A percentile compares a stretch with the other conserved stretches of the same genome.
These are phyloP conservation scores for Strix aluco DNA, from an alignment of 2,113 vertebrate species.

Conservation along the genomic window DNA sequence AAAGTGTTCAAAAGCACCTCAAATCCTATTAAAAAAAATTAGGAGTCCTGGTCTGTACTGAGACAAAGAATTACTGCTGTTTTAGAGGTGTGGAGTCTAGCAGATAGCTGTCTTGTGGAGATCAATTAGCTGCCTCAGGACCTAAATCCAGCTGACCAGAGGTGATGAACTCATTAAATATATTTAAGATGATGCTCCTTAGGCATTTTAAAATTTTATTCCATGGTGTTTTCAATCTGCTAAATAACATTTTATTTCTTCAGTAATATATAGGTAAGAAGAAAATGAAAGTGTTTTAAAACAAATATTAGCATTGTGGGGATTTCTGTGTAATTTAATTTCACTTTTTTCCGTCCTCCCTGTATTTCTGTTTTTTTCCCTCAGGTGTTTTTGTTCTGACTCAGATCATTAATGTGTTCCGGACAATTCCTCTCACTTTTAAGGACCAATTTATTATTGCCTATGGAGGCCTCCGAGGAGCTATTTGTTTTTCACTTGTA, in stretches of 20 bases:
- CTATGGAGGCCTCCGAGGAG: conserved; percentile 93
- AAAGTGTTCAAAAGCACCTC: background rate
- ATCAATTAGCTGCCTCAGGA: background rate
- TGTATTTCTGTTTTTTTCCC: background rate
- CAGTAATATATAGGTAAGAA: background rate
- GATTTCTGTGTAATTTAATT: background rate
- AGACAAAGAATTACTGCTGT: background rate
- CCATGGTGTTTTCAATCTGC: background rate
- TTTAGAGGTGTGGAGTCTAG: background rate
- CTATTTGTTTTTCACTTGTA: conserved; percentile 92
- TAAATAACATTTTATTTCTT: background rate
- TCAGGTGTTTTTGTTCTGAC: conserved; percentile 93
- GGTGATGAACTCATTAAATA: background rate
- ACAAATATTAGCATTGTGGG: background rate
- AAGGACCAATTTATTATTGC: conserved; percentile 97
- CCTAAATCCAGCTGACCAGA: background rate
- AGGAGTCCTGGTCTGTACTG: background rate
- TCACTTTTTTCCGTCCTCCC: background rate
- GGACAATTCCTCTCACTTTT: conserved; percentile 90
- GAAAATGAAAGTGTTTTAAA: background rate
- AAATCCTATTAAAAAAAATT: background rate
- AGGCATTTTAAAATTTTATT: background rate
- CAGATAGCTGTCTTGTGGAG: background rate
- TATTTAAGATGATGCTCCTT: background rate
- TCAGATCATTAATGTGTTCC: conserved; percentile 94